Conservation (phyloP, 2,797 vertebrate species). For the Cuniculus paca region DNA sequence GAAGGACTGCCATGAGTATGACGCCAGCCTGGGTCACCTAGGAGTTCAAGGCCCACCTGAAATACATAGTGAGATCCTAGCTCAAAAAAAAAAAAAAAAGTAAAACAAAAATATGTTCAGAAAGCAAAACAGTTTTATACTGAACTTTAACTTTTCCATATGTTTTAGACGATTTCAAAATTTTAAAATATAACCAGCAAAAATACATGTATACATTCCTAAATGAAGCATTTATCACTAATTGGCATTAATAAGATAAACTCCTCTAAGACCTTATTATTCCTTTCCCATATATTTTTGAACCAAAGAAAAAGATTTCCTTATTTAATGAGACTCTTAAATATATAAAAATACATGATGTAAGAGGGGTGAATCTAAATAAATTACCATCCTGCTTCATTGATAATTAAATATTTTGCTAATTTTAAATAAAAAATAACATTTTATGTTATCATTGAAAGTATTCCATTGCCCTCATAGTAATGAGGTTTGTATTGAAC, state of each 20-base stretch:
- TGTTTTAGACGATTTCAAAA: conserved; percentile 21
- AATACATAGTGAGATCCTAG: background rate
- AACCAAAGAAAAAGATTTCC: background rate
- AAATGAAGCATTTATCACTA: conserved; percentile 8
- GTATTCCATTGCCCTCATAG: background rate
- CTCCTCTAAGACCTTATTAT: background rate
- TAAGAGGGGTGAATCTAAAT: background rate
- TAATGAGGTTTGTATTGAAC: background rate
- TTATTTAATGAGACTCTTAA: conserved; percentile 5
- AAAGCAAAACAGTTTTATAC: background rate
- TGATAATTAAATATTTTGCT: conserved; percentile 4
- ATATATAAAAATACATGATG: background rate
- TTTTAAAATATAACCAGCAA: background rate
- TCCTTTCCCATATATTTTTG: background rate
- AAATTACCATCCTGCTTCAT: background rate
- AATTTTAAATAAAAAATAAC: conserved; percentile 26
- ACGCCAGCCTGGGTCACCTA: too few relatives aligned
- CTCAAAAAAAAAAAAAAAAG: background rate
- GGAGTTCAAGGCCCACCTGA: background rate
- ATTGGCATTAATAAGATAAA: background rate
- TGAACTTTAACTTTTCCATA: conserved; percentile 15
- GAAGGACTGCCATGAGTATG: too few relatives aligned
- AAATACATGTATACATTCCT: background rate
- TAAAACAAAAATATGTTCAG: background rate
- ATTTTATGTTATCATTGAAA: background rate